Evolutionary conservation across 1,140 invertebrate species (phyloP).

Genomic region (Zaprionus vittiger): DNA sequence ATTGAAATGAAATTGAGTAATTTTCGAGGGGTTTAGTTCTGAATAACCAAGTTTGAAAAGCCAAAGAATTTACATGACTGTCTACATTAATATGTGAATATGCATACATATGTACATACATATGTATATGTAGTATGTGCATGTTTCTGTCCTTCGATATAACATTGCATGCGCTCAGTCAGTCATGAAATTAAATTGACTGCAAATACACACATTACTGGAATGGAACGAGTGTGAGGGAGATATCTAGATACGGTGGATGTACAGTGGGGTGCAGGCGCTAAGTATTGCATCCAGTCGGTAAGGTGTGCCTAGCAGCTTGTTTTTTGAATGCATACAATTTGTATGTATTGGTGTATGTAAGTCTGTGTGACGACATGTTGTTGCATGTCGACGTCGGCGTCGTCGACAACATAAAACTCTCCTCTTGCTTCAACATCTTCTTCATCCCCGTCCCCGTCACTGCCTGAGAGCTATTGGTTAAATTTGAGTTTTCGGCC

Average conservation of each 20-base stretch:
- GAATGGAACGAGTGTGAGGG: slow-evolving; percentile 22
- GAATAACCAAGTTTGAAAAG: slow-evolving; percentile 28
- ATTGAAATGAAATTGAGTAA: slow-evolving; percentile 64
- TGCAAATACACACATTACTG: slow-evolving; percentile 75
- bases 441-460: slow-evolving; percentile 33
- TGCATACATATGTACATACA: background rate
- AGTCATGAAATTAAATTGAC: slow-evolving; percentile 84
- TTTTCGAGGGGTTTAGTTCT: slow-evolving; percentile 37
- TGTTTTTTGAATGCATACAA: slow-evolving; percentile 34
- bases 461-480: slow-evolving; percentile 43
- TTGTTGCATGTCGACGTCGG: slow-evolving; percentile 60
- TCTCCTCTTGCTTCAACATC: background rate
- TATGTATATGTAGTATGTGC: background rate
- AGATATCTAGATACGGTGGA: slow-evolving; percentile 13
- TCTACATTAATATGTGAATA: slow-evolving; percentile 3
- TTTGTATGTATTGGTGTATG: slow-evolving; percentile 8
- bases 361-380: slow-evolving; percentile 55
- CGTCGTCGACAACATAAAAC: slow-evolving; percentile 55
- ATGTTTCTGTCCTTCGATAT: slow-evolving; percentile 74
- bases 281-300: slow-evolving; percentile 16
- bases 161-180: slow-evolving; percentile 82
- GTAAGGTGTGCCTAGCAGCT: slow-evolving; percentile 54
- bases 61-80: slow-evolving; percentile 57
- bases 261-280: slow-evolving; percentile 20
- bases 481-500: slow-evolving; percentile 64